Evolutionary conservation across 2,797 vertebrate species (phyloP).

Genomic region (Pygocentrus nattereri): DNA sequence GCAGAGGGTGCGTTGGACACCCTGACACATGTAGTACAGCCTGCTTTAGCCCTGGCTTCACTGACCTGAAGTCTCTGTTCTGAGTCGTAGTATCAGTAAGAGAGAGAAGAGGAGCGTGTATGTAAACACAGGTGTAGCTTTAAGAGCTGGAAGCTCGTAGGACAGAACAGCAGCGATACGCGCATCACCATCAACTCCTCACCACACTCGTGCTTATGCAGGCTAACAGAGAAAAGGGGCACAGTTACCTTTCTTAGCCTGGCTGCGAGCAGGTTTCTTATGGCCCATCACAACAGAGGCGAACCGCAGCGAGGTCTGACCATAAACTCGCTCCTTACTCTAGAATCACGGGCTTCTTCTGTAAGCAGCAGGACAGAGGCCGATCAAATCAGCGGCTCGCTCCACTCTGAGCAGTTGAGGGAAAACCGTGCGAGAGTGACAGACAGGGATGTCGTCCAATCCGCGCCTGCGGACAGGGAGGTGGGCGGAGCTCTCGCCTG

Average conservation of each 20-base stretch:
- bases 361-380: not conserved
- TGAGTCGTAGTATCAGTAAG: not conserved
- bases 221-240: not conserved
- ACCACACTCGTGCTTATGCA: too few relatives aligned
- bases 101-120: too few relatives aligned
- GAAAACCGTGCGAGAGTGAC: conserved; percentile 25
- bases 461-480: not conserved
- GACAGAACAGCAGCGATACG: too few relatives aligned
- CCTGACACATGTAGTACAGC: not conserved
- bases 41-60: not conserved
- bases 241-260: conserved; percentile 59
- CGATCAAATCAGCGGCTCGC: not conserved
- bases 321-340: not conserved
- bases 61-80: not conserved
- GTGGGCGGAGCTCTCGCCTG: not conserved
- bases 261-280: conserved; percentile 58
- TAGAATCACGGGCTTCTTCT: not conserved
- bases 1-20: not conserved
- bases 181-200: too few relatives aligned
- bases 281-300: conserved; percentile 50
- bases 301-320: not conserved
- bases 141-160: too few relatives aligned
- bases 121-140: too few relatives aligned
- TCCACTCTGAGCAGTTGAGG: not conserved
- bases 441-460: conserved; percentile 32